Evolutionary conservation across 2,888 invertebrate genomes (phyloP), one percentile per base, ranked within the genome.

Genomic region (Xanthorhoe designata): DNA sequence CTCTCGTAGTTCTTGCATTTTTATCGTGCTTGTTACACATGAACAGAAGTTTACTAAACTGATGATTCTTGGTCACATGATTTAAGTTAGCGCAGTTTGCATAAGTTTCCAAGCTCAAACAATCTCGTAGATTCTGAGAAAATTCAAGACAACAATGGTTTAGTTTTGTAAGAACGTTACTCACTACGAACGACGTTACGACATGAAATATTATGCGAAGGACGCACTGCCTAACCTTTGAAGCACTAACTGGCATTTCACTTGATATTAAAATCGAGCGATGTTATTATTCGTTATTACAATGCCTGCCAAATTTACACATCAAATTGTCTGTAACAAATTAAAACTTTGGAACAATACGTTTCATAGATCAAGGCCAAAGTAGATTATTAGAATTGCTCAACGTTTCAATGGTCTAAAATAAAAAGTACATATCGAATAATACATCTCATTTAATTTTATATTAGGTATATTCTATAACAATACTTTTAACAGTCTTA

Each of bases 401-500:
- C 74, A 78, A 75, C 71, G 69, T 72, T 68, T 61, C 62, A 69
- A 51, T 45, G 29, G 55, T 17, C 52, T 51, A 32, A 61, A 69
- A 66, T 58, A 71, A 70, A 42, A 64, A 64, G 59, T n/a, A 45
- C 56, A 8, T 64, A 68, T 56, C 65, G 62, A 62, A 72, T 74
- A 74, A 74, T 73, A 74, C 68, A 64, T 72, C 80, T 88, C 81
- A 85, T 87, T 87, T 87, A 84, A 86, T 86, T 91, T 73, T 90
- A 92, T 92, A 92, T 92, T 92, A 92, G 86, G 81, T 90, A 90
- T 76, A 71, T 83, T 90, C 76, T 86, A 87, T 91, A 92, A 92
- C 92, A 92, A 92, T 92, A 92, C 91, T 92, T 90, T 89, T 92
- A 93, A 92, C 92, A 92, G 92, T 93, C 92, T 93, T 93, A 92